Evolutionary conservation across 1,140 invertebrate genomes (phyloP), one percentile per base, ranked within the genome.

Genomic region (Drosophila biarmipes): DNA sequence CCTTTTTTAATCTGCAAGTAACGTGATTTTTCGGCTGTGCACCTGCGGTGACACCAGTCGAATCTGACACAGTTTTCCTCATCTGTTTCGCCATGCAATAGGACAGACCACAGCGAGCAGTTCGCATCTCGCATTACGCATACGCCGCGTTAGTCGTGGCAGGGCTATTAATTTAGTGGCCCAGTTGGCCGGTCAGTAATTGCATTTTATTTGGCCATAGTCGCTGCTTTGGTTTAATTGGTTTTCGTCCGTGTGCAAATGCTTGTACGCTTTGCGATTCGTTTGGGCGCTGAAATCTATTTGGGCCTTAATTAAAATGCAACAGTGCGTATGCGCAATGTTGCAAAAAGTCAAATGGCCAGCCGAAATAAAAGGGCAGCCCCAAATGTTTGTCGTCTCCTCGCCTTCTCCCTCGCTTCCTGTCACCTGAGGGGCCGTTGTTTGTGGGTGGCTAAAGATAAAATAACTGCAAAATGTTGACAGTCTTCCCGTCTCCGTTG

Each of bases 381-480:
- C 45, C 40, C 59, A 56, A 66, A 19, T 52, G 59, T 64, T 67
- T 67, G 59, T 27, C 7, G 12, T 1, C 21, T 31, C 12, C 19
- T 6, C 17, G n/a, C 42, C 8, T 37, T 2, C 24, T 8, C 15
- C 29, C n/a, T 35, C 14, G 12, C 6, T 11, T 40, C n/a, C 35
- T 35, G 59, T 42, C 63, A 66, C 58, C 63, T 64, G 15, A 31
- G 59, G 63, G 59, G 29, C 59, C 6, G 19, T 29, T 63, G 43
- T 59, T 42, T 24, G 42, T 42, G 40, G 17, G 27, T 35, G 46
- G 35, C 24, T 49, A 35, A 58, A 86, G 69, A 81, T 86, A 86
- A 87, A 86, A 86, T 86, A 86, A 87, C 82, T 86, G 81, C 82
- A 86, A 87, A 86, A 86, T 67, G 81, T 81, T 81, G 78, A 86